Conservation (phyloP, 2,888 invertebrate genomes). For the Leptinotarsa juncta region DNA sequence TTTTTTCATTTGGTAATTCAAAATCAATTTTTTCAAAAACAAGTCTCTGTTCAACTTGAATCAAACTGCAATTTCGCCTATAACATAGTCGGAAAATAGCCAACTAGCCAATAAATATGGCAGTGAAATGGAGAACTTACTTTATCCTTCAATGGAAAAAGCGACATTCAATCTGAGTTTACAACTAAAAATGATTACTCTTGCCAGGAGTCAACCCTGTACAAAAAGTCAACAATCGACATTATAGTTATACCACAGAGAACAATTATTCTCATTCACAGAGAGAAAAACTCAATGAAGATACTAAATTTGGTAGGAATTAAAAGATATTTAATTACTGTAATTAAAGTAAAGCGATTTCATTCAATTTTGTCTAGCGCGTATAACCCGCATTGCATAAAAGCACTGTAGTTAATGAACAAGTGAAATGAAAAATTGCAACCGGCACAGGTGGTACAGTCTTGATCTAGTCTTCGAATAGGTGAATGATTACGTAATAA, state of each 20-base stretch:
- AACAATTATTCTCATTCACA: not conserved
- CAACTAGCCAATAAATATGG: too few species aligned
- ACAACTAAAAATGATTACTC: too few species aligned
- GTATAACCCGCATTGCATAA: slow-evolving; percentile 21
- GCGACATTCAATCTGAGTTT: too few species aligned
- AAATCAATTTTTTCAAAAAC: too few species aligned
- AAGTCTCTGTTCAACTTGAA: too few species aligned
- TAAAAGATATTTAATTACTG: slow-evolving; percentile 25
- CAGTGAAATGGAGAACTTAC: too few species aligned
- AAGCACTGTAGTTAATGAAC: slow-evolving; percentile 12
- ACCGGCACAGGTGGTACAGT: slow-evolving; percentile 27
- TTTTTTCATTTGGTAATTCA: too few species aligned
- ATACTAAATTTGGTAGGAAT: slow-evolving; percentile 30
- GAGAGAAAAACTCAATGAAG: slow-evolving; percentile 9
- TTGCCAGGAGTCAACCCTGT: not conserved
- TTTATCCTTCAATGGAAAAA: too few species aligned
- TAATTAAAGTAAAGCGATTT: slow-evolving; percentile 19
- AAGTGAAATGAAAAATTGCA: slow-evolving; percentile 31
- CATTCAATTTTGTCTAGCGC: slow-evolving; percentile 10
- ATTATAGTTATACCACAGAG: not conserved
- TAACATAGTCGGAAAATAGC: too few species aligned
- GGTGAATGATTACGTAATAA: not conserved
- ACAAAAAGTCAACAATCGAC: not conserved
- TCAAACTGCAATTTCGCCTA: too few species aligned
- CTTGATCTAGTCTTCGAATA: slow-evolving; percentile 4